phyloP scores from a whole-genome alignment of 2,797 vertebrate genomes.

The Tapirus indicus region DNA sequence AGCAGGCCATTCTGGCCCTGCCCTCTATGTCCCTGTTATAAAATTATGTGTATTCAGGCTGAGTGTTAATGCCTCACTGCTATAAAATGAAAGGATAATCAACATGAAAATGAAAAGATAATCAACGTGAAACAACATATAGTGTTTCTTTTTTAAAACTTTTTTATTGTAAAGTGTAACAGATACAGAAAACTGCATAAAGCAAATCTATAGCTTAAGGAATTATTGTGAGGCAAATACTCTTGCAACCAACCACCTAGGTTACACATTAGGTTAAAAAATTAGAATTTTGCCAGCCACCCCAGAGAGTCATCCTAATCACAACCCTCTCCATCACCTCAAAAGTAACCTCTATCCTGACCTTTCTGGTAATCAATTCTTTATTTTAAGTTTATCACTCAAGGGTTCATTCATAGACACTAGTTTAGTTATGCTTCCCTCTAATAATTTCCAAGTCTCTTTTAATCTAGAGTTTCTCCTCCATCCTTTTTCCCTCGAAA shows the following conservation, averaged over 20 bases:
- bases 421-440: neutral
- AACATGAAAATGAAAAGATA: slow-evolving; percentile 13
- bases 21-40: neutral
- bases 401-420: neutral
- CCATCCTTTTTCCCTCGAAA: neutral
- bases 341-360: neutral
- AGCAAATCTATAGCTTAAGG: neutral
- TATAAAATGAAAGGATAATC: slow-evolving; percentile 11
- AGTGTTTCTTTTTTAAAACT: neutral
- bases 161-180: slow-evolving; percentile 48
- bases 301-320: neutral
- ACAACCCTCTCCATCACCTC: neutral
- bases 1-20: neutral
- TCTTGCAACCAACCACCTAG: neutral
- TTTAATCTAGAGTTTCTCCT: neutral
- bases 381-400: slow-evolving; percentile 38
- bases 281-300: neutral
- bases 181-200: slow-evolving; percentile 15
- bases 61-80: neutral
- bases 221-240: slow-evolving; percentile 46
- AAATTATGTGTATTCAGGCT: slow-evolving; percentile 16
- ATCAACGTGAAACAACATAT: neutral
- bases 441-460: neutral
- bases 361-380: neutral
- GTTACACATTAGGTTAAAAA: neutral